A percentile compares a stretch with the other conserved stretches of the same genome.
These are phyloP conservation scores for Ditula angustiorana DNA, from an alignment of 2,888 invertebrate species.

Conservation along the genomic window DNA sequence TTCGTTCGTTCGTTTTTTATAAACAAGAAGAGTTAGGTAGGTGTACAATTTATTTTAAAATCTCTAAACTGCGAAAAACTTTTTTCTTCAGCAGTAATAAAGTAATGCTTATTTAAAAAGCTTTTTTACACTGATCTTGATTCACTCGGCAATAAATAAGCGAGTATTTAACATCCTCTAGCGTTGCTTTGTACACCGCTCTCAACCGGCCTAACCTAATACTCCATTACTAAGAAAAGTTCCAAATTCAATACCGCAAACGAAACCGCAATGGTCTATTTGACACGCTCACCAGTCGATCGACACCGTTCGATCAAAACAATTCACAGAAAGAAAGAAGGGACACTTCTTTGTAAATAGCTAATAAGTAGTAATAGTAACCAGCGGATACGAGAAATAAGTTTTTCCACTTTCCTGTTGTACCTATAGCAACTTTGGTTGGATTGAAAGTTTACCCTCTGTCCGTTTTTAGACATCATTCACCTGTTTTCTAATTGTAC, in stretches of 20 bases:
- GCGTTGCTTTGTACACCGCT: neutral
- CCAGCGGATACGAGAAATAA: no score
- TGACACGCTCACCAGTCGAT: conserved; percentile 29
- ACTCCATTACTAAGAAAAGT: conserved; percentile 19
- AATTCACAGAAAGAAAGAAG: conserved; percentile 1
- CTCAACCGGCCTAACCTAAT: conserved; percentile 9
- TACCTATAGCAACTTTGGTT: no score
- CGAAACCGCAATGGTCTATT: conserved; percentile 49
- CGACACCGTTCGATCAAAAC: conserved; percentile 7
- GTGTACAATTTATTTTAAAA: neutral
- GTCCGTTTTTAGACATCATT: no score
- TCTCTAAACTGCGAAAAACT: neutral
- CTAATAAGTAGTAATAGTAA: neutral
- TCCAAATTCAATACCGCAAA: conserved; percentile 49
- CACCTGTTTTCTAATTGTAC: no score
- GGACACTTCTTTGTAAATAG: conserved; percentile 13
- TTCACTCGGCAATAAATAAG: neutral
- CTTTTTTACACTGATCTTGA: neutral
- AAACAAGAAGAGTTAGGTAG: conserved; percentile 6
- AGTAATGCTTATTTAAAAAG: no score
- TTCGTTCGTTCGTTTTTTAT: conserved; percentile 26
- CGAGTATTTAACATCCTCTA: neutral
- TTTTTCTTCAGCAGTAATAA: no score
- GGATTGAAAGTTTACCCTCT: no score
- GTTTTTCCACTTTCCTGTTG: no score